phyloP scores from a whole-genome alignment of 2,888 invertebrate genomes.

The Plemyria rubiginata region DNA sequence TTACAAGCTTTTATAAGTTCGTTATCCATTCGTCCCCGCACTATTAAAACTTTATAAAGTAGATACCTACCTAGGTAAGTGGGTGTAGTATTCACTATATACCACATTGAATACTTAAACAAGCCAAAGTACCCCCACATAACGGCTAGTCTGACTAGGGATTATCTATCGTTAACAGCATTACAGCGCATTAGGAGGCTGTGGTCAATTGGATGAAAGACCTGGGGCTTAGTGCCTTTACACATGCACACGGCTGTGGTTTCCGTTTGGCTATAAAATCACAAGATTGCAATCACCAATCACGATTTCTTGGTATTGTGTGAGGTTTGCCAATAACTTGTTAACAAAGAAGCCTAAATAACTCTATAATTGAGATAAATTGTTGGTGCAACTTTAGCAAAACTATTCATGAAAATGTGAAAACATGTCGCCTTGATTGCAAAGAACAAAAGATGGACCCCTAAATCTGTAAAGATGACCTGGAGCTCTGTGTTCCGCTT shows the following conservation, averaged over 20 bases:
- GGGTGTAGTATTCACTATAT: too few species aligned
- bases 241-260: background rate
- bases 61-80: too few species aligned
- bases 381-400: background rate
- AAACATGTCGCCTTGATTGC: background rate
- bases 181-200: conserved; percentile 19
- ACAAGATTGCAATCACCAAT: background rate
- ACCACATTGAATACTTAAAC: too few species aligned
- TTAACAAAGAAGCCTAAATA: too few species aligned
- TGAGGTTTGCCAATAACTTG: too few species aligned
- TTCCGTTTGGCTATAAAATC: background rate
- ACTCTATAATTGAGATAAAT: too few species aligned
- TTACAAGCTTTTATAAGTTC: too few species aligned
- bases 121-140: background rate
- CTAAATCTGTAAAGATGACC: conserved; percentile 57
- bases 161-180: conserved; percentile 23
- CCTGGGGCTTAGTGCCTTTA: conserved; percentile 5
- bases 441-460: conserved; percentile 20
- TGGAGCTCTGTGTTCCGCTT: conserved; percentile 67
- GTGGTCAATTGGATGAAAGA: conserved; percentile 26
- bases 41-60: too few species aligned
- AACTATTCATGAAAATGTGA: background rate
- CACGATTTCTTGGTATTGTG: too few species aligned
- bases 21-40: too few species aligned
- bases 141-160: conserved; percentile 15